Conservation (phyloP, 2,113 vertebrate species). For the Chaetodon auriga region DNA sequence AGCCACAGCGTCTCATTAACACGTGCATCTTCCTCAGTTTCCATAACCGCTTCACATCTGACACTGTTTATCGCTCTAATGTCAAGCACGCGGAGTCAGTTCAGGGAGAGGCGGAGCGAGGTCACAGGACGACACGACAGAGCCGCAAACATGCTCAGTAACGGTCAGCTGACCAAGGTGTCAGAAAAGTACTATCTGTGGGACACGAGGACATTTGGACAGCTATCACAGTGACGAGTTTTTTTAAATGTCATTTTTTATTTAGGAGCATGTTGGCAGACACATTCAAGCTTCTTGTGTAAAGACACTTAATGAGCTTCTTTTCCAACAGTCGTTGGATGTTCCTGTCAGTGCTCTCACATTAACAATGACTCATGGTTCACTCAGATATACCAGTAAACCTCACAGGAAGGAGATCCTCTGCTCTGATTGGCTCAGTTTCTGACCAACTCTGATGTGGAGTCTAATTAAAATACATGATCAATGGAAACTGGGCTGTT, state of each 20-base stretch:
- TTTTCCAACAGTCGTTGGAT: too few species aligned
- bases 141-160: background rate
- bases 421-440: background rate
- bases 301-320: background rate
- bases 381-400: background rate
- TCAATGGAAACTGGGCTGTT: background rate
- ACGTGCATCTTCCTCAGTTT: background rate
- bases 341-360: background rate
- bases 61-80: background rate
- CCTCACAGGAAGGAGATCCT: background rate
- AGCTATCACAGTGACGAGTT: background rate
- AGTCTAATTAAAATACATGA: background rate
- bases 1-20: background rate
- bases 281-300: background rate
- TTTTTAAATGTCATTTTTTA: too few species aligned
- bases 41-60: background rate
- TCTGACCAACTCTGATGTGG: background rate
- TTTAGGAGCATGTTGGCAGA: background rate
- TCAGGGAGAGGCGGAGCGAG: background rate
- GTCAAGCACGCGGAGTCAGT: background rate
- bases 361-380: conserved; percentile 7
- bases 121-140: background rate
- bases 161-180: background rate
- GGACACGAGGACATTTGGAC: too few species aligned
- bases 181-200: too few species aligned